Conservation (phyloP, 2,888 invertebrate genomes). For the Agriopis leucophaearia region DNA sequence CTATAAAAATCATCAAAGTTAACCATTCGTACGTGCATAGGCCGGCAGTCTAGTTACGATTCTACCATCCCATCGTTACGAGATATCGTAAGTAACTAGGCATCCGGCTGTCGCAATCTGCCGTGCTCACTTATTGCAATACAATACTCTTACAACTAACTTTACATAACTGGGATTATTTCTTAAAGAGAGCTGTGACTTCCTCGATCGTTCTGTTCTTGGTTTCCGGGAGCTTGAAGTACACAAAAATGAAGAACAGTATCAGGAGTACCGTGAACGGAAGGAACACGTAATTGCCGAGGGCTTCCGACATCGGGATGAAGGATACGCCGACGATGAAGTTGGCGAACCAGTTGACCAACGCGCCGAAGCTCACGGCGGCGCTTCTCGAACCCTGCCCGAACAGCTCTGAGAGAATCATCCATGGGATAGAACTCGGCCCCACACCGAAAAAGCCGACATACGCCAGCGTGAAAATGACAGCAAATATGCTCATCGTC, state of each 20-base stretch:
- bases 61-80: background rate
- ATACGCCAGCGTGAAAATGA: slow-evolving; percentile 80
- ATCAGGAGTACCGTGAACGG: slow-evolving; percentile 78
- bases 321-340: slow-evolving; percentile 82
- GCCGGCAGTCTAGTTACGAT: slow-evolving; percentile 2
- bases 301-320: slow-evolving; percentile 68
- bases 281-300: slow-evolving; percentile 78
- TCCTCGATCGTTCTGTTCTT: slow-evolving; percentile 83
- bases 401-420: slow-evolving; percentile 83
- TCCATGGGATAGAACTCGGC: slow-evolving; percentile 85
- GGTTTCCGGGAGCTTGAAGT: slow-evolving; percentile 81
- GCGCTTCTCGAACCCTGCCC: slow-evolving; percentile 81
- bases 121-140: slow-evolving; percentile 67
- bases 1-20: slow-evolving; percentile 46
- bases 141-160: slow-evolving; percentile 62
- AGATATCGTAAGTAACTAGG: background rate
- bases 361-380: slow-evolving; percentile 81
- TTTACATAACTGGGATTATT: slow-evolving; percentile 59
- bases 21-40: slow-evolving; percentile 36
- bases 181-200: slow-evolving; percentile 82
- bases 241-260: slow-evolving; percentile 79
- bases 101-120: slow-evolving; percentile 60
- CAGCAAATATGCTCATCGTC: slow-evolving; percentile 81
- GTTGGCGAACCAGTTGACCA: slow-evolving; percentile 84
- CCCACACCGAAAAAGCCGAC: slow-evolving; percentile 84